Evolutionary conservation across 2,797 vertebrate species (phyloP).

Genomic region (Rhinatrema bivittatum): DNA sequence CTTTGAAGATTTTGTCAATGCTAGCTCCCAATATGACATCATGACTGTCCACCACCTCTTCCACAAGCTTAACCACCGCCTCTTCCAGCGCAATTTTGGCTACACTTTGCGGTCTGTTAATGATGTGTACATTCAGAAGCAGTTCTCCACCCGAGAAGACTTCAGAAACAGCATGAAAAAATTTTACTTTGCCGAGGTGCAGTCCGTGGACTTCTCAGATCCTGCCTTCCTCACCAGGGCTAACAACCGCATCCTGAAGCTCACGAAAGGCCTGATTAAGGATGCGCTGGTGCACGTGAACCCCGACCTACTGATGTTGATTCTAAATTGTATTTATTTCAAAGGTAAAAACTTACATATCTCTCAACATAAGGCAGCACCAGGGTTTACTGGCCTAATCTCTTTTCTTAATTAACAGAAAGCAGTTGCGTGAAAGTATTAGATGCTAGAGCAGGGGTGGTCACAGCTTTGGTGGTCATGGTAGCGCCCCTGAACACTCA

Average conservation of each 20-base stretch:
- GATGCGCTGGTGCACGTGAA: slow-evolving; percentile 77
- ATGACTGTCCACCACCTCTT: slow-evolving; percentile 89
- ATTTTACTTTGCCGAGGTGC: slow-evolving; percentile 86
- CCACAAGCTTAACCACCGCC: slow-evolving; percentile 85
- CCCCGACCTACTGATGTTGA: slow-evolving; percentile 79
- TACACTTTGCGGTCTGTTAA: slow-evolving; percentile 85
- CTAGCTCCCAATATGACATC: slow-evolving; percentile 82
- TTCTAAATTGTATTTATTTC: slow-evolving; percentile 94
- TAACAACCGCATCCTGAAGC: slow-evolving; percentile 78
- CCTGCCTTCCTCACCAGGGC: slow-evolving; percentile 72
- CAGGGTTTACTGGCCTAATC: too few species aligned
- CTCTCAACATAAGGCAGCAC: too few species aligned
- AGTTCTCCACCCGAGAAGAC: slow-evolving; percentile 58
- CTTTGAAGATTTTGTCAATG: slow-evolving; percentile 83
- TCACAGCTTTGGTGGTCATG: too few species aligned
- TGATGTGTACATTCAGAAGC: slow-evolving; percentile 76
- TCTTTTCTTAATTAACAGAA: too few species aligned
- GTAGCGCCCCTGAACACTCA: too few species aligned
- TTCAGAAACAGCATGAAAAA: slow-evolving; percentile 72
- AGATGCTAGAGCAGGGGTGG: too few species aligned
- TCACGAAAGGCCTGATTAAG: slow-evolving; percentile 89
- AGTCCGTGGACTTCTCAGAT: slow-evolving; percentile 78
- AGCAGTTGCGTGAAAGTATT: too few species aligned
- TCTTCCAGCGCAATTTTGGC: slow-evolving; percentile 91
- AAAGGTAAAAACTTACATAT: slow-evolving; percentile 71